Evolutionary conservation across 2,797 vertebrate species (phyloP).

Genomic region (Capromys pilorides): DNA sequence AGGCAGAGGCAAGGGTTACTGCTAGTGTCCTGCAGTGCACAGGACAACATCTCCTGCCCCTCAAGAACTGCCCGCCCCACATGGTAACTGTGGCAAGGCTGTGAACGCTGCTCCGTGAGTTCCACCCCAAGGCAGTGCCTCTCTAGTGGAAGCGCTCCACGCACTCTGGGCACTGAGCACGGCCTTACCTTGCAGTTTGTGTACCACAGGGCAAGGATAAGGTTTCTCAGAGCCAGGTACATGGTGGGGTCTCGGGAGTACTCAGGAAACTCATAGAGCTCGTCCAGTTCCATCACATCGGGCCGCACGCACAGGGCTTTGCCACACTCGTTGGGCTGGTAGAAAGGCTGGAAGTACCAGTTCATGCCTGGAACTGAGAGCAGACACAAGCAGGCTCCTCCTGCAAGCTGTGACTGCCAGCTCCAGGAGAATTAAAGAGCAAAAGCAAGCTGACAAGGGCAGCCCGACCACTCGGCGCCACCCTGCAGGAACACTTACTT

Average conservation of each 20-base stretch:
- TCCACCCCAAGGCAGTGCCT: not conserved
- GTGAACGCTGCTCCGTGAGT: not conserved
- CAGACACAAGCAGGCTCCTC: not conserved
- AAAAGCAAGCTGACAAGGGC: not conserved
- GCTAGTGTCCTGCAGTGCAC: not conserved
- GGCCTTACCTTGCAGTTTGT: conserved; percentile 92
- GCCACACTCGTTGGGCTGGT: conserved; percentile 98
- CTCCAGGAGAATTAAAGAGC: not conserved
- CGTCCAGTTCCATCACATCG: conserved; percentile 98
- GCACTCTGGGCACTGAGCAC: fast-evolving
- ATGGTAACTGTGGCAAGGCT: not conserved
- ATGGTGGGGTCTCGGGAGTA: conserved; percentile 98
- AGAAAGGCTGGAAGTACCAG: conserved; percentile 98
- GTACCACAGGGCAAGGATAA: conserved; percentile 96
- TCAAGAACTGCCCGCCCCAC: not conserved
- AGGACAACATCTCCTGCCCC: not conserved
- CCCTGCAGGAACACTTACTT: not conserved
- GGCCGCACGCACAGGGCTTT: conserved; percentile 98
- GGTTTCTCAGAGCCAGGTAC: conserved; percentile 96
- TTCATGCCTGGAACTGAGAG: conserved; percentile 91
- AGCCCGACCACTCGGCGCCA: not conserved
- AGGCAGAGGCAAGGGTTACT: not conserved
- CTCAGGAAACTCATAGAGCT: conserved; percentile 98
- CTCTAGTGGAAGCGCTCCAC: not conserved
- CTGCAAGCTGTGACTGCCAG: not conserved